Percentiles rank a stretch among this genome's conserved stretches.
Evolutionary conservation across 1,140 invertebrate genomes (phyloP).

Genomic region (Ips nitidus): DNA sequence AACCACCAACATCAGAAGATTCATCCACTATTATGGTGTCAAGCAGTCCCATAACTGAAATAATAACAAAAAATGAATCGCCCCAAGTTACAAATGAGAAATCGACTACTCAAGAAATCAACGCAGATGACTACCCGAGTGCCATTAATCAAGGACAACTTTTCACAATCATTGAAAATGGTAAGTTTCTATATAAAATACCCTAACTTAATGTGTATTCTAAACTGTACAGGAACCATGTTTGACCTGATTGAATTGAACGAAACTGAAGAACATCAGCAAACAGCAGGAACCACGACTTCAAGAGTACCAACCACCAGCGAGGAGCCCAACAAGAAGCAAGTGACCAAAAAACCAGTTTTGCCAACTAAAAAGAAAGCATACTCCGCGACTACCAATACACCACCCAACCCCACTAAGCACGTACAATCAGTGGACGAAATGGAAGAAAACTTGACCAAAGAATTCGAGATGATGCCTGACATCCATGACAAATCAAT

Average conservation of each 20-base stretch:
- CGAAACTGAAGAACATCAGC: constrained; percentile 41
- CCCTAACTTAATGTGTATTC: not conserved
- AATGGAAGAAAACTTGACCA: constrained; percentile 35
- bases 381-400: not conserved
- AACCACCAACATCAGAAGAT: not conserved
- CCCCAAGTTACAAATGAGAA: not conserved
- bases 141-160: constrained; percentile 52
- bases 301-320: not conserved
- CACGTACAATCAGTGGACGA: constrained; percentile 31
- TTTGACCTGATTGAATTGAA: constrained; percentile 51
- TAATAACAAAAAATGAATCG: not conserved
- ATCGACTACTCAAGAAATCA: constrained; percentile 15
- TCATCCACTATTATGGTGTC: not conserved
- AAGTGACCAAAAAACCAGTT: constrained; percentile 20
- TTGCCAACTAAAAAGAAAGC: not conserved
- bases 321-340: constrained; percentile 7
- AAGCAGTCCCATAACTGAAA: not conserved
- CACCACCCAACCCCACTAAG: constrained; percentile 12
- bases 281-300: not conserved
- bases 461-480: constrained; percentile 48
- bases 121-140: constrained; percentile 45
- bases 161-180: constrained; percentile 52
- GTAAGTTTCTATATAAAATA: constrained; percentile 27
- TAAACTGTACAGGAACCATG: constrained; percentile 42
- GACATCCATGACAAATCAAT: constrained; percentile 39